Evolutionary conservation across 2,113 vertebrate genomes (phyloP).

Genomic region (Gila orcuttii): DNA sequence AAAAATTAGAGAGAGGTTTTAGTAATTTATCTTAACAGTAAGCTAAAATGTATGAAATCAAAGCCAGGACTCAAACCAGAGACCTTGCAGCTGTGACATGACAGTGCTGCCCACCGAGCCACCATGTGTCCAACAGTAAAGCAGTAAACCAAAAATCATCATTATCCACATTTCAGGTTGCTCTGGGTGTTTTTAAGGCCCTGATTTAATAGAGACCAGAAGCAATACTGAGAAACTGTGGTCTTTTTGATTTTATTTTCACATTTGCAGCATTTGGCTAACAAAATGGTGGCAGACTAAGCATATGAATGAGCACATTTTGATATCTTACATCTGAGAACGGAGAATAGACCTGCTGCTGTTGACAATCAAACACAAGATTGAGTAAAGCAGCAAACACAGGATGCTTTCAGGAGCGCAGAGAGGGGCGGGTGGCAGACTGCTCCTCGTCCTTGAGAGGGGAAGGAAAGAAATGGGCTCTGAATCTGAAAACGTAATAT

Average conservation of each 20-base stretch:
- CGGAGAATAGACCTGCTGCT: conserved; percentile 38
- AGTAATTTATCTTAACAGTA: no score
- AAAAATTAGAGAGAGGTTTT: no score
- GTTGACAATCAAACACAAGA: conserved; percentile 58
- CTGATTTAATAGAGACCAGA: background rate
- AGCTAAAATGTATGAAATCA: no score
- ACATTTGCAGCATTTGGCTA: conserved; percentile 8
- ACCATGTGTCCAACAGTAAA: no score
- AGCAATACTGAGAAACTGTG: background rate
- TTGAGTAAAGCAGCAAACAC: conserved; percentile 48
- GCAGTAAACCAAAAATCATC: no score
- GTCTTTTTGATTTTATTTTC: background rate
- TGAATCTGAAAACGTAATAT: conserved; percentile 58
- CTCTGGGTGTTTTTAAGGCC: no score
- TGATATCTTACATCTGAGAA: conserved; percentile 32
- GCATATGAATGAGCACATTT: conserved; percentile 29
- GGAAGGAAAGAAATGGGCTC: conserved; percentile 19
- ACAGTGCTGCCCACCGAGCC: no score
- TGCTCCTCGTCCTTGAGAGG: conserved; percentile 57
- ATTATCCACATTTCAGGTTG: no score
- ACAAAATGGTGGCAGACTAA: conserved; percentile 13
- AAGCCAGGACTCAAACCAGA: no score
- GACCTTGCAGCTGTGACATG: no score
- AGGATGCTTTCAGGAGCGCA: background rate
- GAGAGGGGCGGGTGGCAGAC: conserved; percentile 7